Base-by-base conservation (phyloP, 2,113 vertebrate genomes). In the Grantiella picta region DNA sequence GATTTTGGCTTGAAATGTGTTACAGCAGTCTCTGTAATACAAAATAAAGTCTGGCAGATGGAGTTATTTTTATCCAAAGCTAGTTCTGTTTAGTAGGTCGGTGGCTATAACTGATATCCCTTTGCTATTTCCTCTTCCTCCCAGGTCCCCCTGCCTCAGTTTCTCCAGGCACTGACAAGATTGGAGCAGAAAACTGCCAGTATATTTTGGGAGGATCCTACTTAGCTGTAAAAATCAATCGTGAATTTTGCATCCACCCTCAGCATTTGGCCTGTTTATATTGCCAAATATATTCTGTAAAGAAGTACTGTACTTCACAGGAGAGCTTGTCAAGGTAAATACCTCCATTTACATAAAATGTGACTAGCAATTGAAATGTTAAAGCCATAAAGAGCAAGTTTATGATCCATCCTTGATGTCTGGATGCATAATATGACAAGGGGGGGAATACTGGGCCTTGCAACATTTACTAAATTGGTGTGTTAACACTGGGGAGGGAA, bases 271-370 rank as follows among this genome's bases (percentile, higher is more conserved):
- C 87, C 95, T 97, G 93, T 95, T 95, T 96, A 95, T 96, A 85
- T 75, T 87, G 65, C 89, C 92, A 78, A 97, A 97, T 93, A 89
- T 89, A 97, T 90, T 90, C 97, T 97, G 96, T 93, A 95, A 97
- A 93, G 94, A 96, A 97, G 95, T 64, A 94, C 91, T 91, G 91
- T 87, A 94, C 94, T 98, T 96, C 95, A 96, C 96, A 94, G 91
- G 93, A 97, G 95, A 97, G 94, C 94, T 94, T 97, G 96, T 96
- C 94, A 96, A 98, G 95, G 97, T 97, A 98, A 97, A 97, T 93
- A 94, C 75, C 92, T 95, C 96, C 85, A 91, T 97, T 96, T 96
- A 95, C 89, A 95, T 90, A 96, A 97, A 98, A 97, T 94, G 95
- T 93, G 82, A 96, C 94, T 95, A 91, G 97, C 68, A 90, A 97